phyloP scores from a whole-genome alignment of 2,113 vertebrate species.

The Alexandromys fortis region DNA sequence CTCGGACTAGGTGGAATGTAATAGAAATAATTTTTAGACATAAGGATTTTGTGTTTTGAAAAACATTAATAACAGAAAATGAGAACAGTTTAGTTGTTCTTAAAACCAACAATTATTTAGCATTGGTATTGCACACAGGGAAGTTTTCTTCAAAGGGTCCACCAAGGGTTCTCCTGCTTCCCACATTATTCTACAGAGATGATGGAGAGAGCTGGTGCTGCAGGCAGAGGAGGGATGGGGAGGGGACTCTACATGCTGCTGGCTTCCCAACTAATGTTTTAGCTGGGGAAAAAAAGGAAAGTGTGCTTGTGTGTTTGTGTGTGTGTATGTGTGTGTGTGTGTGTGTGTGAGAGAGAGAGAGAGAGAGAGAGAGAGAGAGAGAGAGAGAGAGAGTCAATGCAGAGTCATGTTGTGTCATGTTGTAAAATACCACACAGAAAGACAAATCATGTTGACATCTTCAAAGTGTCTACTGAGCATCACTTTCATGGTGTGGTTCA shows the following conservation, averaged over 20 bases:
- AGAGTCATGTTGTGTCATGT: neutral
- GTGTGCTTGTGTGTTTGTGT: neutral
- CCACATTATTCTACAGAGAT: neutral
- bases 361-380: neutral
- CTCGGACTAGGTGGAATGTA: neutral
- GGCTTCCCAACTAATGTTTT: neutral
- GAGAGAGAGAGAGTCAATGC: neutral
- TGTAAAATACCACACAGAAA: neutral
- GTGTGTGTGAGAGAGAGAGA: neutral
- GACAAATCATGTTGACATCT: neutral
- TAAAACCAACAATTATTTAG: neutral
- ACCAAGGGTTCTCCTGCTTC: neutral
- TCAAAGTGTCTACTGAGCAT: neutral
- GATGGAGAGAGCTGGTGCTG: neutral
- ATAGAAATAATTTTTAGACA: neutral
- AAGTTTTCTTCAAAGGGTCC: neutral
- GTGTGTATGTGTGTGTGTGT: neutral
- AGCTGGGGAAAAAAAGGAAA: neutral
- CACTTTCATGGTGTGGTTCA: neutral
- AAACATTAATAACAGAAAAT: slow-evolving; percentile 2
- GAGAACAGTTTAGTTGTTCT: slow-evolving; percentile 16
- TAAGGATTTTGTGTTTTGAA: neutral
- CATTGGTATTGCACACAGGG: neutral
- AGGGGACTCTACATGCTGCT: neutral
- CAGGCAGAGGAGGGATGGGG: neutral